These are phyloP conservation scores for Drosophila murphyi DNA, from an alignment of 1,140 invertebrate species.

Conservation along the genomic window DNA sequence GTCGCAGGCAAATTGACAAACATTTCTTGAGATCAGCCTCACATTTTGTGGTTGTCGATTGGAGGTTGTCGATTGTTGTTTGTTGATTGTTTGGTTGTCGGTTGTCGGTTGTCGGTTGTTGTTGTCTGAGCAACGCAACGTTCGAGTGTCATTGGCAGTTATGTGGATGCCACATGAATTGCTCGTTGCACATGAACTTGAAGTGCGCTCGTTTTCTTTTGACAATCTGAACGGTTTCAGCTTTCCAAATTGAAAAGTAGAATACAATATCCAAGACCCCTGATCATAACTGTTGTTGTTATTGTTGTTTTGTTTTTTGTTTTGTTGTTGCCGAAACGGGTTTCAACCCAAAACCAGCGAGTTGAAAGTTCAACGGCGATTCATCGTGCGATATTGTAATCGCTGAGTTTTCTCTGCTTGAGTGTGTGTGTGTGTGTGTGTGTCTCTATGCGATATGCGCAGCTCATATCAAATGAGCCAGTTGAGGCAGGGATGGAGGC, in stretches of 20 bases:
- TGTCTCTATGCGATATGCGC: slow-evolving; percentile 39
- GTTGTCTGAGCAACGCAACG: slow-evolving; percentile 43
- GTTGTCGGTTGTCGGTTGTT: slow-evolving; percentile 7
- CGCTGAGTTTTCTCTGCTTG: slow-evolving; percentile 34
- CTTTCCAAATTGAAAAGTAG: slow-evolving; percentile 79
- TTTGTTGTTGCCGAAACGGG: slow-evolving; percentile 48
- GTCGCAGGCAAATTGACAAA: slow-evolving; percentile 49
- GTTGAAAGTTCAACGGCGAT: slow-evolving; percentile 78
- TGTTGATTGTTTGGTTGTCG: slow-evolving; percentile 9
- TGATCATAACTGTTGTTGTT: slow-evolving; percentile 6
- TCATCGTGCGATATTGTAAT: slow-evolving; percentile 78
- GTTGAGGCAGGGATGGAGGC: slow-evolving; percentile 5
- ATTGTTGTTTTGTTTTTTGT: not conserved
- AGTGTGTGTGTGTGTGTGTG: slow-evolving; percentile 6
- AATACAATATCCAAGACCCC: slow-evolving; percentile 35
- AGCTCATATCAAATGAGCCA: slow-evolving; percentile 59
- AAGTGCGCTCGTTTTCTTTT: slow-evolving; percentile 76
- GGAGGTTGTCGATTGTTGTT: slow-evolving; percentile 6
- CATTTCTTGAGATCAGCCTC: slow-evolving; percentile 24
- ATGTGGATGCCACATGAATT: slow-evolving; percentile 9
- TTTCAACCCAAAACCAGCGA: slow-evolving; percentile 46
- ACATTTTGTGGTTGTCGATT: slow-evolving; percentile 19
- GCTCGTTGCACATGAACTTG: slow-evolving; percentile 64
- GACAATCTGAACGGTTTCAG: slow-evolving; percentile 77
- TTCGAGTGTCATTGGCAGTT: slow-evolving; percentile 59